phyloP scores from a whole-genome alignment of 2,888 invertebrate genomes.

The Drosophila lutescens region DNA sequence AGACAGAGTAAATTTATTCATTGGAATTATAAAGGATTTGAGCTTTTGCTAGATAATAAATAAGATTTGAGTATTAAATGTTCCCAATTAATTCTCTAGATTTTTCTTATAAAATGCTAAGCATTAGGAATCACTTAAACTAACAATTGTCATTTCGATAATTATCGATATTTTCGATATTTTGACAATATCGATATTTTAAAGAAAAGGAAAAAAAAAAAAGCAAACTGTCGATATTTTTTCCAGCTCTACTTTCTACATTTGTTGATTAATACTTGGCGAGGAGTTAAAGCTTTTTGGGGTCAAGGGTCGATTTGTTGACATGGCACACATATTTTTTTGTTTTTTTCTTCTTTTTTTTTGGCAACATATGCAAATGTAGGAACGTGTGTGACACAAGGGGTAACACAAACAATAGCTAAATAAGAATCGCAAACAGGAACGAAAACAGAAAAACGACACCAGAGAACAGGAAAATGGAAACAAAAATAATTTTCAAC shows the following conservation, averaged over 20 bases:
- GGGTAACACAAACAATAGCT: conserved; percentile 31
- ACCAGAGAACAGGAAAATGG: conserved; percentile 13
- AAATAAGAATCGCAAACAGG: conserved; percentile 34
- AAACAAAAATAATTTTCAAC: conserved; percentile 38
- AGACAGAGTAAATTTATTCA: not conserved
- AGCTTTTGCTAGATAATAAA: no score
- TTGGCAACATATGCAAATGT: conserved; percentile 16
- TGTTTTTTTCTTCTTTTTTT: no score
- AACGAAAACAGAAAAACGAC: conserved; percentile 9
- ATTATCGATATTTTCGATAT: no score
- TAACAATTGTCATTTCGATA: no score
- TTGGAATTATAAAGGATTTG: not conserved
- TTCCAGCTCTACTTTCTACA: not conserved
- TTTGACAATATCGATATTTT: no score
- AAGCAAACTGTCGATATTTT: no score
- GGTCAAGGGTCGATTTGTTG: conserved; percentile 9
- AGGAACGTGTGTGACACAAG: not conserved
- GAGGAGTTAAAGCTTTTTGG: not conserved
- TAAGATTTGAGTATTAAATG: no score
- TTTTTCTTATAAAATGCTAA: no score
- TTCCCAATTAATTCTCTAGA: no score
- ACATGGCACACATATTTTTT: not conserved
- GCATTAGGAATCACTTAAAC: no score
- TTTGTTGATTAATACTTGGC: not conserved
- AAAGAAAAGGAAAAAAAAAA: no score